phyloP scores from a whole-genome alignment of 2,797 vertebrate genomes.

The Chiroxiphia lanceolata region DNA sequence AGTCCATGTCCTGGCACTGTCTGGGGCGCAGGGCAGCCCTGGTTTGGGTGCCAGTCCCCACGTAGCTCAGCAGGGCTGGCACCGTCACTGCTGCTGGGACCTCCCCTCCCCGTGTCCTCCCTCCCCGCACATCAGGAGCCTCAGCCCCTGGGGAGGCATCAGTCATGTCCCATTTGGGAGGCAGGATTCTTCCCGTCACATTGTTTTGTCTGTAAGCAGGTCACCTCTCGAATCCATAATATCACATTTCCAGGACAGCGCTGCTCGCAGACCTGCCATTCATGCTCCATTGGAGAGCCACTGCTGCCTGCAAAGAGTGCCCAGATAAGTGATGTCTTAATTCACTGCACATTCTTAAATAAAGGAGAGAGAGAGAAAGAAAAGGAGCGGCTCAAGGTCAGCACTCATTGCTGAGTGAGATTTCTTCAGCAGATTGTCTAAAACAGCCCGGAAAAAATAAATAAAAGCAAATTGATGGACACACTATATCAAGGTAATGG shows the following conservation, averaged over 20 bases:
- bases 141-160: neutral
- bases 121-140: neutral
- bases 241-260: slow-evolving; percentile 63
- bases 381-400: slow-evolving; percentile 61
- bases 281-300: slow-evolving; percentile 54
- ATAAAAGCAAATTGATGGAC: slow-evolving; percentile 31
- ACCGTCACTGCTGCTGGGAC: neutral
- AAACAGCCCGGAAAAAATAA: slow-evolving; percentile 45
- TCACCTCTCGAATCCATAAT: slow-evolving; percentile 53
- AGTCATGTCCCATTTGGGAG: neutral
- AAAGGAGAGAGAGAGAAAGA: slow-evolving; percentile 32
- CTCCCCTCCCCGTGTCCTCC: rapidly evolving
- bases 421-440: slow-evolving; percentile 43
- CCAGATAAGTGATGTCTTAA: slow-evolving; percentile 50
- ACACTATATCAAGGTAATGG: neutral
- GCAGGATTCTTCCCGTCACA: neutral
- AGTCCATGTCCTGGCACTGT: neutral
- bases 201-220: slow-evolving; percentile 58
- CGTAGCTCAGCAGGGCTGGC: rapidly evolving
- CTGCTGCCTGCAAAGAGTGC: neutral
- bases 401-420: neutral
- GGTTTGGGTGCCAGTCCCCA: rapidly evolving
- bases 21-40: rapidly evolving
- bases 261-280: slow-evolving; percentile 62
- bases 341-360: slow-evolving; percentile 59